Percentiles rank a stretch among this genome's conserved stretches.
Conservation (phyloP, 2,888 invertebrate genomes). For the Nowickia ferox region DNA sequence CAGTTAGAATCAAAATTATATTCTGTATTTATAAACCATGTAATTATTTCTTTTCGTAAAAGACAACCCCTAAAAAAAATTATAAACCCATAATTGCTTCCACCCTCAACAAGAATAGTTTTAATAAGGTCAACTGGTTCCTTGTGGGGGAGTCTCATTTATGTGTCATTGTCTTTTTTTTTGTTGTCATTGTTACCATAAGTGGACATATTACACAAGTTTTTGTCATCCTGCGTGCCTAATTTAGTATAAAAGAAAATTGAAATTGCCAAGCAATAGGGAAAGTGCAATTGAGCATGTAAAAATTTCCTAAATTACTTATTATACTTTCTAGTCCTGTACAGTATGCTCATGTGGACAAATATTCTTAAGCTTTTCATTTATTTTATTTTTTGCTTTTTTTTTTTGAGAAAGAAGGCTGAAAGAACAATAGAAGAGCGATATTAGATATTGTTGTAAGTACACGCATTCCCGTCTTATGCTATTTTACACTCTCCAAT, state of each 20-base stretch:
- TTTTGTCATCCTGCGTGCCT: constrained; percentile 62
- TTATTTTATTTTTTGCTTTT: background rate
- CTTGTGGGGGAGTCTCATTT: background rate
- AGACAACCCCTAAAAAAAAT: background rate
- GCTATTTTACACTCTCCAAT: constrained; percentile 13
- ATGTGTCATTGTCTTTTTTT: constrained; percentile 7
- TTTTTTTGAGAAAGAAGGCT: background rate
- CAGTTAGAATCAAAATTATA: too few species aligned
- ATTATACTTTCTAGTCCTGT: constrained; percentile 8
- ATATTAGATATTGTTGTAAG: constrained; percentile 6
- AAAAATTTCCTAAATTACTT: constrained; percentile 54
- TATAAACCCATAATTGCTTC: background rate
- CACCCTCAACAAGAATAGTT: constrained; percentile 17
- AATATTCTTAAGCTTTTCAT: background rate
- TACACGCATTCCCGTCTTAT: background rate
- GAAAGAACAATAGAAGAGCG: constrained; percentile 2
- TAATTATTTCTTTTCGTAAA: background rate
- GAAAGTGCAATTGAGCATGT: constrained; percentile 40
- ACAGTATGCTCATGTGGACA: background rate
- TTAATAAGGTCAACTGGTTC: constrained; percentile 42
- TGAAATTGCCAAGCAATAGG: constrained; percentile 46
- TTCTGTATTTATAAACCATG: too few species aligned
- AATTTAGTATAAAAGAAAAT: constrained; percentile 58
- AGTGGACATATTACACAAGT: constrained; percentile 56
- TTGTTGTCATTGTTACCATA: constrained; percentile 50